A percentile compares a stretch with the other conserved stretches of the same genome.
Evolutionary conservation across 1,140 invertebrate species (phyloP).

Genomic region (Monochamus saltuarius): DNA sequence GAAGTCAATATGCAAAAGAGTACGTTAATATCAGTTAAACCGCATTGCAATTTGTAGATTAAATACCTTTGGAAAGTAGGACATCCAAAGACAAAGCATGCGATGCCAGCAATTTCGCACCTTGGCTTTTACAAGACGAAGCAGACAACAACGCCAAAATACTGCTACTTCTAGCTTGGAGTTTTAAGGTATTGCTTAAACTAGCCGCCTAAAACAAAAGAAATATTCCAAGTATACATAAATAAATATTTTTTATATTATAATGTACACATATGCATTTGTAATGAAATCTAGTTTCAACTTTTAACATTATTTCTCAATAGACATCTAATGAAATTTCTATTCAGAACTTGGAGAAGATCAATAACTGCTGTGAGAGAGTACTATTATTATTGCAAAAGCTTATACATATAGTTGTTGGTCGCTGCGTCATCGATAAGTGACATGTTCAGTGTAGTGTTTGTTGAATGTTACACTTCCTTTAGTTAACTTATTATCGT

Average conservation of each 20-base stretch:
- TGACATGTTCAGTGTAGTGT: too few relatives aligned
- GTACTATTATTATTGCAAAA: too few relatives aligned
- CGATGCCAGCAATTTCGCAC: constrained; percentile 74
- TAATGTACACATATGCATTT: not conserved
- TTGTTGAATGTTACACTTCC: too few relatives aligned
- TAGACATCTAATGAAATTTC: too few relatives aligned
- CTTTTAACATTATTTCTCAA: too few relatives aligned
- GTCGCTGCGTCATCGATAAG: too few relatives aligned
- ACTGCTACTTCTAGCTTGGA: constrained; percentile 82
- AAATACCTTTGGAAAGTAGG: constrained; percentile 58
- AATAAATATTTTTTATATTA: not conserved
- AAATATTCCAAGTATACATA: not conserved
- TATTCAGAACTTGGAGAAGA: not conserved
- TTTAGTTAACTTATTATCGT: too few relatives aligned
- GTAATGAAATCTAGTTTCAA: too few relatives aligned
- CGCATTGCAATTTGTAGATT: not conserved
- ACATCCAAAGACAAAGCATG: constrained; percentile 91
- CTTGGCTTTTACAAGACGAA: constrained; percentile 70
- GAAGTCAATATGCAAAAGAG: not conserved
- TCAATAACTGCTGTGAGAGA: too few relatives aligned
- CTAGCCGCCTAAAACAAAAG: constrained; percentile 61
- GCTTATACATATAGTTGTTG: too few relatives aligned
- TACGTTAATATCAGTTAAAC: too few relatives aligned
- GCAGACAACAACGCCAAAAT: constrained; percentile 78
- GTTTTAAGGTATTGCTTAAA: constrained; percentile 70